phyloP scores from a whole-genome alignment of 2,113 vertebrate species.

The Sakesphorus luctuosus region DNA sequence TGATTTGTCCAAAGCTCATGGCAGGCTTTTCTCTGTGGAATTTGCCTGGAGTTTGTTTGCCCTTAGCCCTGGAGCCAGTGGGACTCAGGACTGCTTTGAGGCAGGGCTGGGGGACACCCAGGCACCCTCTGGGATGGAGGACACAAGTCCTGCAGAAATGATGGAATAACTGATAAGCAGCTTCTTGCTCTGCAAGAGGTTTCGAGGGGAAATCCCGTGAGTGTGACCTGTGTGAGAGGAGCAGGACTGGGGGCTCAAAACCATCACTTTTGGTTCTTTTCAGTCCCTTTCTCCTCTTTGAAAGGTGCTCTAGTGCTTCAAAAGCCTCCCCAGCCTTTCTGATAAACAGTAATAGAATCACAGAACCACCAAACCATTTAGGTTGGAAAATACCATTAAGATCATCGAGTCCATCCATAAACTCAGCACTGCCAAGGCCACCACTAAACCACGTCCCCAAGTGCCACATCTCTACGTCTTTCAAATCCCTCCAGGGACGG shows the following conservation, averaged over 20 bases:
- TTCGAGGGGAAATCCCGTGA: background rate
- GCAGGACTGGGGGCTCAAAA: background rate
- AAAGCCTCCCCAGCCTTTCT: background rate
- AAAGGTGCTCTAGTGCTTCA: background rate
- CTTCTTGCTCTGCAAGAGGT: background rate
- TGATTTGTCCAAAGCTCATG: background rate
- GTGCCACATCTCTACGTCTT: background rate
- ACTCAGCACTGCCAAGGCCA: background rate
- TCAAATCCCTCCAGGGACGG: background rate
- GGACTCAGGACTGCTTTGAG: fast-evolving
- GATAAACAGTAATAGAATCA: background rate
- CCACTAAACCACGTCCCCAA: background rate
- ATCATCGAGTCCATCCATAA: background rate
- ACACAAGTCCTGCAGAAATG: background rate
- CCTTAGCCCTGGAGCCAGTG: background rate
- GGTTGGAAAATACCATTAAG: background rate
- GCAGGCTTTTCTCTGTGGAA: background rate
- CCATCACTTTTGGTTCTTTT: background rate
- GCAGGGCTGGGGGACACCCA: background rate
- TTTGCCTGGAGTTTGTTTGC: background rate
- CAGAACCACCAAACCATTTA: background rate
- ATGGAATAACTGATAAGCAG: fast-evolving
- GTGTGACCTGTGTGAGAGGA: background rate
- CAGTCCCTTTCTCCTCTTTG: background rate
- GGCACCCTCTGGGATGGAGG: background rate